phyloP scores from a whole-genome alignment of 2,888 invertebrate species.

The Achlya flavicornis region DNA sequence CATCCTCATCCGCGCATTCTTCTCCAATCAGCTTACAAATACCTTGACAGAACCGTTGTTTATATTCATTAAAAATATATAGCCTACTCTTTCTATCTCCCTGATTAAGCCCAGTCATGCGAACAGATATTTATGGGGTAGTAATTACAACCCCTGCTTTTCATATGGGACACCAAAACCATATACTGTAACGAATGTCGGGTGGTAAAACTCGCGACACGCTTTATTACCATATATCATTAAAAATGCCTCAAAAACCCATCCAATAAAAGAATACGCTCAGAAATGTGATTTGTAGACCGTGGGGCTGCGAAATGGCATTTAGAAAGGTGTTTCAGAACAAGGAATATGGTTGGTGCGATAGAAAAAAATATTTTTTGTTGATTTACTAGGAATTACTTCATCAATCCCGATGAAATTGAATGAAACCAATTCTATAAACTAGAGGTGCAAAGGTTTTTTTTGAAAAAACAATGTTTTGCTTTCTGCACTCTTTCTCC shows the following conservation, averaged over 20 bases:
- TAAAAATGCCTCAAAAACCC: constrained; percentile 12
- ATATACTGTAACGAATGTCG: neutral
- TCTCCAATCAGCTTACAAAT: no score
- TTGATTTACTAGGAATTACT: neutral
- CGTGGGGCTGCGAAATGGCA: constrained; percentile 5
- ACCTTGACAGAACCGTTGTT: no score
- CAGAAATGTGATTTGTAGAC: constrained; percentile 12
- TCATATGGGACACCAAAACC: neutral
- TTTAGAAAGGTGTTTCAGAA: constrained; percentile 7
- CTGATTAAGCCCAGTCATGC: neutral
- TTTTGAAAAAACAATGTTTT: no score
- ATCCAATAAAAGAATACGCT: constrained; percentile 12
- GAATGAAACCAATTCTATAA: no score
- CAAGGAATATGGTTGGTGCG: no score
- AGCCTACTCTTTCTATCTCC: neutral
- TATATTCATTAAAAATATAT: neutral
- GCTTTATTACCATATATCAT: constrained; percentile 12
- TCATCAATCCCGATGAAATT: no score
- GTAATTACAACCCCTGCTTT: neutral
- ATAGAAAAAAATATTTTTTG: neutral
- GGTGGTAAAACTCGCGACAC: neutral
- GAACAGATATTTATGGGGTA: neutral
- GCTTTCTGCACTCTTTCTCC: no score
- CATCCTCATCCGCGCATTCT: no score
- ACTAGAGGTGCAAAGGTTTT: no score